Conservation (phyloP, 1,140 invertebrate genomes). For the honey bee (Apis mellifera) region Amel_HAv3.1 CM009935.2:7329001-7329500, state of each 20-base stretch:
- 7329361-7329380: neutral
- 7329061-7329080: constrained; percentile 33
- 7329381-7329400: neutral
- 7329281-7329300: neutral
- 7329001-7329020: constrained; percentile 70
- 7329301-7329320: no score
- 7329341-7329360: neutral
- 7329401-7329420: neutral
- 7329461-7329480: neutral
- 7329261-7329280: neutral
- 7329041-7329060: constrained; percentile 55
- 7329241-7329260: no score
- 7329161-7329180: constrained; percentile 40
- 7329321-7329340: neutral
- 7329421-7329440: neutral
- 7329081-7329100: constrained; percentile 54
- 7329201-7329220: neutral
- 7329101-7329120: constrained; percentile 69
- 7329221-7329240: no score
- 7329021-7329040: constrained; percentile 61
- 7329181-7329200: neutral
- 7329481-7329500: neutral
- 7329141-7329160: constrained; percentile 60
- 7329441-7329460: constrained; percentile 17
- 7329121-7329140: constrained; percentile 70